Base-by-base conservation (phyloP, 2,888 invertebrate genomes). In the Cataglyphis albicans region DNA sequence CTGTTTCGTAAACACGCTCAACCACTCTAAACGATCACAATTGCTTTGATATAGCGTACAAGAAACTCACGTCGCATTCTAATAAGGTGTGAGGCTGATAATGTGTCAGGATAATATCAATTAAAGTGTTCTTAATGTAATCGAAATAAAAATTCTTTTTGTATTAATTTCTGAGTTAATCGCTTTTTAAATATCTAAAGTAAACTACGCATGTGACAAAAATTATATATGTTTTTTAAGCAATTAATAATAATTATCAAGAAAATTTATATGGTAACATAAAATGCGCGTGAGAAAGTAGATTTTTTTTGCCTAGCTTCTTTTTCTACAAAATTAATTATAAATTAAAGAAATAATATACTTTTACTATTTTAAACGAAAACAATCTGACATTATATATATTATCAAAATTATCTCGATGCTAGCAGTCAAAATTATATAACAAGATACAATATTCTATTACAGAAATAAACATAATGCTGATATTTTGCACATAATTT, bases 1-100 rank as follows among this genome's bases (percentile, higher is more conserved):
- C 61, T 80, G 70, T 78, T 86, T 84, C 76, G 41, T 72, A 83
- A 83, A 84, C 57, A 83, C 63, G 68, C 67, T 73, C 72, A 65
- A 21, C 64, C 70, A 72, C 82, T 76, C 32, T 48, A 55, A 25
- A 35, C 38, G 38, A 25, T 78, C 78, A 63, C 73, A 63, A 76
- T 73, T 61, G 73, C 84, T 82, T 78, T 75, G 76, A 83, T 84
- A 75, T 68, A n/a, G 10, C 32, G 9, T 15, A 35, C 52, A 48
- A 55, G 73, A 52, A 81, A 44, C 48, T 57, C 48, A 32, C 25
- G 44, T 29, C 10, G 61, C 35, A 38, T 41, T 64, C 32, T 44
- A 48, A 76, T 83, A 52, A n/a, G 6, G n/a, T 18, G 41, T 68
- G 10, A 76, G 10, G 25, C 7, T 38, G 6, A 65, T 52, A 52